Percentiles rank a stretch among this genome's conserved stretches.
Evolutionary conservation across 2,797 vertebrate species (phyloP).

Genomic region (Pantherophis alleghaniensis): DNA sequence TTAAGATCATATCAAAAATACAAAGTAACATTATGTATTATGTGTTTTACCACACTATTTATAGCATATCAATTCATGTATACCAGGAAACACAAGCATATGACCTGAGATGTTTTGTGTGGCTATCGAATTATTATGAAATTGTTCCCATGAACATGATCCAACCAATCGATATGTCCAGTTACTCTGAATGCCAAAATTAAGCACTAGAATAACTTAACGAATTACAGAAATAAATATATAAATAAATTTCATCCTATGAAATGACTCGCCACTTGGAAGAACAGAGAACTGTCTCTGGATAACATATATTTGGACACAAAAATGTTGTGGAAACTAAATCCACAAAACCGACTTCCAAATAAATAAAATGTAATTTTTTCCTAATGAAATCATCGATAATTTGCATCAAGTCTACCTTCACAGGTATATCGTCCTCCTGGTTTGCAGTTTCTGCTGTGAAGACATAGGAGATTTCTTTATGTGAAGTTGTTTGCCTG

Average conservation of each 20-base stretch:
- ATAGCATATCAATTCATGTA: not conserved
- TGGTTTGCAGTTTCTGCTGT: slow-evolving; percentile 85
- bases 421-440: slow-evolving; percentile 92
- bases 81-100: not conserved
- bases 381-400: not conserved
- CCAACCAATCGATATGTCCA: not conserved
- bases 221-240: not conserved
- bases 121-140: not conserved
- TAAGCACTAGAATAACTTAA: not conserved
- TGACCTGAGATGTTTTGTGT: not conserved
- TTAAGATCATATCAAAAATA: not conserved
- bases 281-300: not conserved
- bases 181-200: not conserved
- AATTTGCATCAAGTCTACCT: slow-evolving; percentile 69
- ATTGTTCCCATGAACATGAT: not conserved
- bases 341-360: not conserved
- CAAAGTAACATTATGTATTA: not conserved
- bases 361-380: not conserved
- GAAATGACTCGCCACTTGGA: not conserved
- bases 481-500: slow-evolving; percentile 91
- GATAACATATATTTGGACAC: not conserved
- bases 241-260: not conserved
- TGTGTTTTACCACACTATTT: not conserved
- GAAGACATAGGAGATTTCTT: slow-evolving; percentile 97
- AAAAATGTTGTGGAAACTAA: not conserved